Evolutionary conservation across 2,888 invertebrate species (phyloP).

Genomic region (Spilosoma lubricipeda): DNA sequence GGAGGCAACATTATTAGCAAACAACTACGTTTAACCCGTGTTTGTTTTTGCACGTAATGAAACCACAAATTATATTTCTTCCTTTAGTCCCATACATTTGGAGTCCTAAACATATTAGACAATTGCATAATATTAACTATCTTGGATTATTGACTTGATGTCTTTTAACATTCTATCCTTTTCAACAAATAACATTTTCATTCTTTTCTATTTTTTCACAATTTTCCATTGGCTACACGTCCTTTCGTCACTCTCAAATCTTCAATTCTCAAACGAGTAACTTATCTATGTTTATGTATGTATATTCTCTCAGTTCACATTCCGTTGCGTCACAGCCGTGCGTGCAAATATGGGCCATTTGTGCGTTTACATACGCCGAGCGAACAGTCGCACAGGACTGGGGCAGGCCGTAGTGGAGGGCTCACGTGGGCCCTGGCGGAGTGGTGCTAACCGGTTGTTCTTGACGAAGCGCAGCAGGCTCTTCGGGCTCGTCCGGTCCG

Average conservation of each 20-base stretch:
- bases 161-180: conserved; percentile 70
- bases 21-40: conserved; percentile 26
- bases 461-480: conserved; percentile 56
- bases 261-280: conserved; percentile 56
- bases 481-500: conserved; percentile 38
- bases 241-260: conserved; percentile 61
- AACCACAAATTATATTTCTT: conserved; percentile 65
- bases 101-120: conserved; percentile 57
- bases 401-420: conserved; percentile 35
- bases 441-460: conserved; percentile 57
- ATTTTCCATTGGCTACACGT: conserved; percentile 79
- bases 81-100: conserved; percentile 57
- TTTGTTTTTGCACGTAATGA: conserved; percentile 10
- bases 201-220: conserved; percentile 75
- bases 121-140: conserved; percentile 55
- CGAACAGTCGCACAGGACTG: conserved; percentile 30
- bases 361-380: conserved; percentile 54
- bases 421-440: conserved; percentile 47
- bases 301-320: conserved; percentile 67
- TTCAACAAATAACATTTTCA: conserved; percentile 82
- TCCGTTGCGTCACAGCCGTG: conserved; percentile 56
- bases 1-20: conserved; percentile 29
- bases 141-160: conserved; percentile 69
- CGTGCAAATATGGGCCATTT: conserved; percentile 45
- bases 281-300: conserved; percentile 55